These are phyloP conservation scores for Puntigrus tetrazona DNA, from an alignment of 2,113 vertebrate species.

Conservation along the genomic window DNA sequence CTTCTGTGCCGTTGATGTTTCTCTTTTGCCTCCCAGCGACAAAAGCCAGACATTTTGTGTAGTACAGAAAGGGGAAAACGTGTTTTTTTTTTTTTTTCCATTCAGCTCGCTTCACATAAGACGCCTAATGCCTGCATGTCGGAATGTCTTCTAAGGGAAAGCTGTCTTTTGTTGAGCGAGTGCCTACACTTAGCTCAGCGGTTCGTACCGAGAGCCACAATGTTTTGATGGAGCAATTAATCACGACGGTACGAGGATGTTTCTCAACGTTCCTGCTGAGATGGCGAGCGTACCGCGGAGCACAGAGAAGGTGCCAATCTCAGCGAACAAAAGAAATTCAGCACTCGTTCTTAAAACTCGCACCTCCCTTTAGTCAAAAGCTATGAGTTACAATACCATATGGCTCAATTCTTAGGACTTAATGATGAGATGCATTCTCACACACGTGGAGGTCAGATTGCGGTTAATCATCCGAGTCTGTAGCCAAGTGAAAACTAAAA, in stretches of 20 bases:
- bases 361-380: slow-evolving; percentile 49
- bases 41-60: slow-evolving; percentile 43
- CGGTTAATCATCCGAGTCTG: slow-evolving; percentile 53
- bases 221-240: slow-evolving; percentile 48
- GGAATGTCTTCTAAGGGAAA: background rate
- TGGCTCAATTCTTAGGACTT: slow-evolving; percentile 52
- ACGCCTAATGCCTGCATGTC: background rate
- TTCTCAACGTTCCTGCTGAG: slow-evolving; percentile 23
- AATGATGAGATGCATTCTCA: slow-evolving; percentile 53
- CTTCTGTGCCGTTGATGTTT: slow-evolving; percentile 25
- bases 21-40: slow-evolving; percentile 42
- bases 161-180: slow-evolving; percentile 18
- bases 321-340: slow-evolving; percentile 51
- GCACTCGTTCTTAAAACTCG: slow-evolving; percentile 46
- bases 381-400: slow-evolving; percentile 61
- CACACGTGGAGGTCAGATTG: slow-evolving; percentile 45
- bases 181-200: slow-evolving; percentile 40
- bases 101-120: background rate
- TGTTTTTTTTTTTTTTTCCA: too few species aligned
- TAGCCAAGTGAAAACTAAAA: slow-evolving; percentile 36
- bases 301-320: slow-evolving; percentile 45
- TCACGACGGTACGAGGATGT: slow-evolving; percentile 15
- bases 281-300: background rate
- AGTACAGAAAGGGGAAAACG: background rate
- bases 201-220: slow-evolving; percentile 27